phyloP scores from a whole-genome alignment of 2,113 vertebrate genomes.

The Ictalurus furcatus region DNA sequence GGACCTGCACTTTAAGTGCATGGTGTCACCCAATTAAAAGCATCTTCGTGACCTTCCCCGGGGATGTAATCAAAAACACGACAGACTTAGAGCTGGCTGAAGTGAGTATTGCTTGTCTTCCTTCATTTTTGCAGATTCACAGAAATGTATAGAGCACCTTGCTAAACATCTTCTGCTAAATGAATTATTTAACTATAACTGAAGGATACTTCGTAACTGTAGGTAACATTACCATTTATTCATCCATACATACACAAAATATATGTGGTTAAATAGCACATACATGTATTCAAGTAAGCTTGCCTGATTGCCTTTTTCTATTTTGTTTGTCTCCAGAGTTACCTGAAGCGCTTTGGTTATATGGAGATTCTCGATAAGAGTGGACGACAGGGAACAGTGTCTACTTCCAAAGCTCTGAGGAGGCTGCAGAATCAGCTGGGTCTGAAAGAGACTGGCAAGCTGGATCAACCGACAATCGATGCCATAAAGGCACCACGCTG shows the following conservation, averaged over 20 bases:
- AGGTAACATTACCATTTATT: neutral
- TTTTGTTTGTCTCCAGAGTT: conserved; percentile 71
- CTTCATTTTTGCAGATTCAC: neutral
- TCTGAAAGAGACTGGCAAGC: conserved; percentile 79
- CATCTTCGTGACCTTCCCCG: conserved; percentile 76
- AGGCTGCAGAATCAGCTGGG: conserved; percentile 83
- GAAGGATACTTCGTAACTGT: neutral
- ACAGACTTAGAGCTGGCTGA: conserved; percentile 76
- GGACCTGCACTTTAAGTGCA: conserved; percentile 60
- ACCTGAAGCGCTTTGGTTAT: conserved; percentile 87
- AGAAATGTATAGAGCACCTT: neutral
- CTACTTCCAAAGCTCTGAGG: conserved; percentile 72
- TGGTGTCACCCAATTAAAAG: conserved; percentile 70
- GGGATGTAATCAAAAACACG: conserved; percentile 74
- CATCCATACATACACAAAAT: neutral
- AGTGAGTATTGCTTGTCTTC: conserved; percentile 71
- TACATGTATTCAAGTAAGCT: neutral
- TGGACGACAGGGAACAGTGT: conserved; percentile 60
- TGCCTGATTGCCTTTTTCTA: neutral
- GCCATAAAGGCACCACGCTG: conserved; percentile 85
- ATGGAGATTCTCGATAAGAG: conserved; percentile 59
- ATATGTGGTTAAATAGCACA: neutral
- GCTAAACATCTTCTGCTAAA: neutral
- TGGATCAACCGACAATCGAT: conserved; percentile 78
- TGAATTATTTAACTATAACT: neutral